Evolutionary conservation across 2,888 invertebrate genomes (phyloP), one percentile per base, ranked within the genome.

Genomic region (Cataglyphis albicans): DNA sequence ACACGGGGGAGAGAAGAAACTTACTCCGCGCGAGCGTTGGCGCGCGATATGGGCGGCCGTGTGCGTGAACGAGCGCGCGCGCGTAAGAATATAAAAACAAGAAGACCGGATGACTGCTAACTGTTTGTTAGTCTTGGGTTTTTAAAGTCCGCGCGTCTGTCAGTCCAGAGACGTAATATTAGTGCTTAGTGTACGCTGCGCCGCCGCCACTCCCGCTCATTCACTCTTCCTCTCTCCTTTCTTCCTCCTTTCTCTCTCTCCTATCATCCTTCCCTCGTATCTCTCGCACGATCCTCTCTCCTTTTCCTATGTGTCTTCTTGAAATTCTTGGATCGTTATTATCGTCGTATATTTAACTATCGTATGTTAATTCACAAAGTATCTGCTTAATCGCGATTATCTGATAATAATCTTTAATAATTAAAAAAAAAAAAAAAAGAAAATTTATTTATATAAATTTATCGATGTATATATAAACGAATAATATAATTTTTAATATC

Each of bases 61-160:
- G 93, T 93, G 57, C 73, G 83, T 48, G 92, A 91, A 87, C 75
- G 93, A 93, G 61, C 25, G 25, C 93, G 61, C 25, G 29, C 73
- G 81, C 59, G 92, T 90, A 92, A 93, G 93, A 94, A 93, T 93
- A 93, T 94, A 93, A 94, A 94, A 94, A 94, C 93, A 93, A 92
- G 93, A 90, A 94, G 93, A 94, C 94, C 94, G 94, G 94, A 94
- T 94, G 94, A 94, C 94, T 94, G 94, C 93, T 91, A 91, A 93
- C 93, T 94, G 94, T 94, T 94, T 94, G 93, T 94, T 94, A 94
- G 94, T 93, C 93, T 94, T 94, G 92, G 92, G 92, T 93, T 94
- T 94, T 94, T 94, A 94, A 94, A 94, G 94, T 94, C 94, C 93
- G 94, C 93, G 91, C 93, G 94, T 94, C 94, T 94, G 94, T 94